Evolutionary conservation across 2,797 vertebrate genomes (phyloP).

Genomic region (Cryptoprocta ferox): DNA sequence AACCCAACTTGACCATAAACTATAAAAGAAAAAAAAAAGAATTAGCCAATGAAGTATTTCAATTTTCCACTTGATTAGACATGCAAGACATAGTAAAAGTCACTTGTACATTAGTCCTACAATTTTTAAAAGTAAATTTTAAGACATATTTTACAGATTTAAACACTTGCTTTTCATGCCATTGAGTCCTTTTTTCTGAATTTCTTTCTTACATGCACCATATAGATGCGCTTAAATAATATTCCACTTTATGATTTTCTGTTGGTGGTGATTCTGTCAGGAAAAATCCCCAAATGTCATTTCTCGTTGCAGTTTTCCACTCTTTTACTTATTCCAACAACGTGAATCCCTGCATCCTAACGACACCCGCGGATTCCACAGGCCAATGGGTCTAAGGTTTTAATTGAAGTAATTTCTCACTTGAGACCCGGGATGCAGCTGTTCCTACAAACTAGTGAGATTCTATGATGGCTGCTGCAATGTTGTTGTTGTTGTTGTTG

Average conservation of each 20-base stretch:
- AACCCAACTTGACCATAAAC: too few species aligned
- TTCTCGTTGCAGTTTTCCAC: background rate
- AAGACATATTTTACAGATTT: slow-evolving; percentile 14
- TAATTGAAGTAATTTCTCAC: background rate
- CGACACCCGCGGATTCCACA: slow-evolving; percentile 27
- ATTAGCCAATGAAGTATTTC: background rate
- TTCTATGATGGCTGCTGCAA: background rate
- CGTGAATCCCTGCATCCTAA: slow-evolving; percentile 54
- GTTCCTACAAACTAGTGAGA: background rate
- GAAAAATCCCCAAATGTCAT: background rate
- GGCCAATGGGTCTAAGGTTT: slow-evolving; percentile 46
- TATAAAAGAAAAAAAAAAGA: too few species aligned
- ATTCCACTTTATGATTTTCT: slow-evolving; percentile 52
- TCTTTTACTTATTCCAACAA: slow-evolving; percentile 51
- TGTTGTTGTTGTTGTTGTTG: background rate
- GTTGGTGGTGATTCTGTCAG: background rate
- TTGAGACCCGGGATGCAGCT: background rate
- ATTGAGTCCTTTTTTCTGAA: slow-evolving; percentile 60
- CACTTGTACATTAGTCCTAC: background rate
- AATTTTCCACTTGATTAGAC: background rate
- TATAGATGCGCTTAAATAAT: slow-evolving; percentile 66
- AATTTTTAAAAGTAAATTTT: slow-evolving; percentile 26
- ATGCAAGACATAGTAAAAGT: background rate
- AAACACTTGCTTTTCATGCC: slow-evolving; percentile 56
- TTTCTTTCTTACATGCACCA: slow-evolving; percentile 52